Evolutionary conservation across 2,888 invertebrate genomes (phyloP), one percentile per base, ranked within the genome.

Genomic region (Trisateles emortualis): DNA sequence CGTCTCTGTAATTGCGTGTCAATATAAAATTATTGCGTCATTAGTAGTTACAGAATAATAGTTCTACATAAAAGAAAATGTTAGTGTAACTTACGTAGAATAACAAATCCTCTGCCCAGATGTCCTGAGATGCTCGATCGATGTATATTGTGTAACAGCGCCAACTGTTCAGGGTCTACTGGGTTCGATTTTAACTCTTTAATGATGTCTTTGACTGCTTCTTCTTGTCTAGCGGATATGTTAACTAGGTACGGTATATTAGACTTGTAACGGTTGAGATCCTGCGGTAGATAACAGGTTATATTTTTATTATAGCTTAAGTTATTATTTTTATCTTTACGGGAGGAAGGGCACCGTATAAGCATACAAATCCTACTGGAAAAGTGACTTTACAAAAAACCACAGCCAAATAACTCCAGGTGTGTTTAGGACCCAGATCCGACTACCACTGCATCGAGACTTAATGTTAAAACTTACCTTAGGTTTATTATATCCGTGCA

Each of bases 161-260:
- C 83, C 11, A 86, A 30, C 39, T 87, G 79, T 32, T 87, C 87
- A 0, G 83, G 74, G 36, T 87, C 85, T 5, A 87, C 59, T 0
- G 81, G 73, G 0, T 73, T 76, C 3, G 79, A 74, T 60, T 85
- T 84, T 1, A 87, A 50, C 5, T 81, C 64, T 0, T 74, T 49
- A 0, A 83, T 24, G n/a, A 86, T 67, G 10, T 72, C 72, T 2
- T 64, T 49, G 0, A 86, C 82, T 0, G 77, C 65, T 0, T 68
- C 54, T 24, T 86, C 83, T 29, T 80, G 81, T 55, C 87, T 72
- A 1, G 69, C 84, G 2, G 87, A 84, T 32, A 86, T 19, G 0
- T 74, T 71, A 0, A 86, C 77, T 2, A 87, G 56, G 19, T 72
- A 70, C 0, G 86, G 87, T 11, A 86, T 78, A 9, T 55, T 72